These are phyloP conservation scores for Lordiphosa stackelbergi DNA, from an alignment of 1,140 invertebrate genomes.

Conservation along the genomic window DNA sequence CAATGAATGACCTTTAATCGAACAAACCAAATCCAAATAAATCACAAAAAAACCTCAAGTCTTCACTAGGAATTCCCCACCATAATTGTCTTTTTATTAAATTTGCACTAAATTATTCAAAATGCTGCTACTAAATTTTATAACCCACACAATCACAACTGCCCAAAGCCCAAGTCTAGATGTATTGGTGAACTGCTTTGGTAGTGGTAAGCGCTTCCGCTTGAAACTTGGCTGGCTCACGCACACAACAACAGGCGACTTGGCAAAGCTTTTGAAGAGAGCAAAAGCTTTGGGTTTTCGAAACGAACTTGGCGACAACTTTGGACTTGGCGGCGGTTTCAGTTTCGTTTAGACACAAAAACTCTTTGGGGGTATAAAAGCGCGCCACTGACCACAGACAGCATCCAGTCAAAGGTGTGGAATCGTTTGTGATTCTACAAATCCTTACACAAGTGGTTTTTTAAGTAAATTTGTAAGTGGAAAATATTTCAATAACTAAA, in stretches of 20 bases:
- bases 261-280: conserved; percentile 22
- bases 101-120: conserved; percentile 20
- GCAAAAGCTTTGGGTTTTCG: conserved; percentile 54
- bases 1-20: conserved; percentile 48
- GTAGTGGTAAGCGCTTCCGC: conserved; percentile 59
- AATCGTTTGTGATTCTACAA: conserved; percentile 76
- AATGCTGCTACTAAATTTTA: conserved; percentile 17
- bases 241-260: conserved; percentile 33
- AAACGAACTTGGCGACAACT: conserved; percentile 24
- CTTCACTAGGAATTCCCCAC: conserved; percentile 54
- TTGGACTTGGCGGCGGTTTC: conserved; percentile 55
- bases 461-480: conserved; percentile 57
- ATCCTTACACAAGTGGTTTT: conserved; percentile 65
- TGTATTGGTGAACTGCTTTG: conserved; percentile 25
- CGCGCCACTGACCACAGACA: conserved; percentile 80
- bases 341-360: conserved; percentile 77
- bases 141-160: conserved; percentile 31
- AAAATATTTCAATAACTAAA: no score
- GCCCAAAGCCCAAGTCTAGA: background rate
- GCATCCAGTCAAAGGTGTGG: conserved; percentile 82
- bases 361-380: conserved; percentile 81
- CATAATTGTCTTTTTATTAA: conserved; percentile 28
- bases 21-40: conserved; percentile 20
- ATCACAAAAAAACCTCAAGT: conserved; percentile 16
- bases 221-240: conserved; percentile 46